Conservation (phyloP, 2,888 invertebrate genomes). For the Rugalucina vietnamica region DNA sequence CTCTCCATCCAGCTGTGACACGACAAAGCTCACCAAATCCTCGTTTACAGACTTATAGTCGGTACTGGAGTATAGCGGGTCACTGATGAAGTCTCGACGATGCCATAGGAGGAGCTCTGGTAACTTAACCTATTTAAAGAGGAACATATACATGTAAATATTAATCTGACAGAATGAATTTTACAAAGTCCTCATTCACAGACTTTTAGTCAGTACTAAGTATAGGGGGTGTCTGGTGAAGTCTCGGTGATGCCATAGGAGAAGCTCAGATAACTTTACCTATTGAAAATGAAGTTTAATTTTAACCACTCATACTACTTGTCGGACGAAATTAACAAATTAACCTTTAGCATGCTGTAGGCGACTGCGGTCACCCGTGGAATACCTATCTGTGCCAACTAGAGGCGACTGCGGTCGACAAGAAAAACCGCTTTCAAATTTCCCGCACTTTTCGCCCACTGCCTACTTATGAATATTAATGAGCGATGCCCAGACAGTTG, state of each 20-base stretch:
- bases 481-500: no score
- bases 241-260: conserved; percentile 75
- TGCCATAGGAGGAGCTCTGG: conserved; percentile 77
- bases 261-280: conserved; percentile 75
- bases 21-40: conserved; percentile 72
- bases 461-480: no score
- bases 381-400: no score
- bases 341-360: no score
- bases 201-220: conserved; percentile 41
- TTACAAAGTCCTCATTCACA: conserved; percentile 68
- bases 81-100: conserved; percentile 70
- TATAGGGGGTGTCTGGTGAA: conserved; percentile 62
- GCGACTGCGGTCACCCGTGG: no score
- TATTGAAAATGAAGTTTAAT: no score
- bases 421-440: no score
- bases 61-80: conserved; percentile 30
- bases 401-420: no score
- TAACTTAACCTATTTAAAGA: conserved; percentile 76
- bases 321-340: no score
- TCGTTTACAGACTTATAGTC: conserved; percentile 60
- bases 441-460: no score
- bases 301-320: no score
- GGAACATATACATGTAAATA: no score
- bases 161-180: conserved; percentile 67
- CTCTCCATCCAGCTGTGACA: conserved; percentile 61